Evolutionary conservation across 2,113 vertebrate species (phyloP).

Genomic region (Leptodactylus fuscus): DNA sequence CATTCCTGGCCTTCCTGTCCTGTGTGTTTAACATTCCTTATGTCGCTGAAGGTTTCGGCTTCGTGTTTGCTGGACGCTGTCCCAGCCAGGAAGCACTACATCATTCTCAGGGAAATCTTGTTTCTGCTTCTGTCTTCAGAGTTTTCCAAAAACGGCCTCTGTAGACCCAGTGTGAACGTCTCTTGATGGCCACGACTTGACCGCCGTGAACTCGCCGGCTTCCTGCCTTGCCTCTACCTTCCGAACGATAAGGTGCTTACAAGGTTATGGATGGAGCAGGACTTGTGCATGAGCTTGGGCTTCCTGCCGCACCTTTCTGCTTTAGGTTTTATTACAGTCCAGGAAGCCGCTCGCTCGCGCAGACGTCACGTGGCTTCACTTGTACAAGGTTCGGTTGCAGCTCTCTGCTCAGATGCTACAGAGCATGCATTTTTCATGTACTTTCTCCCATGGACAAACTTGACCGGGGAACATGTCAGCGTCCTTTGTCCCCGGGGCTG

Average conservation of each 20-base stretch:
- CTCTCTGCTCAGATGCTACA: not conserved
- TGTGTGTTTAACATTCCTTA: conserved; percentile 36
- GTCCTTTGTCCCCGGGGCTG: not conserved
- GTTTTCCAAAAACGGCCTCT: not conserved
- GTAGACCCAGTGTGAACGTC: not conserved
- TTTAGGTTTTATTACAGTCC: not conserved
- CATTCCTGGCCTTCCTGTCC: conserved; percentile 45
- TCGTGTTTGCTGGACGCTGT: conserved; percentile 15
- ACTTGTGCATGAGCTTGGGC: not conserved
- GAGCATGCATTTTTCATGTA: not conserved
- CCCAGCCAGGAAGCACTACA: conserved; percentile 37
- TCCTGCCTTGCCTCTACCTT: conserved; percentile 38
- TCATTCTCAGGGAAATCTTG: conserved; percentile 9
- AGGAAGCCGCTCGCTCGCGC: not conserved
- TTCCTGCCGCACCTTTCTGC: conserved; percentile 28
- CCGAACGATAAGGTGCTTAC: conserved; percentile 23
- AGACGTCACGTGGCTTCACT: not conserved
- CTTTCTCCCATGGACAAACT: not conserved
- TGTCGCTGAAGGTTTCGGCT: not conserved
- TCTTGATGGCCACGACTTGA: too few relatives aligned
- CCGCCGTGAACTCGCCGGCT: not conserved
- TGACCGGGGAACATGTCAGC: not conserved
- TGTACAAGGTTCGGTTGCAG: not conserved
- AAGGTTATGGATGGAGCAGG: not conserved
- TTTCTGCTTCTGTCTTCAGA: not conserved